Base-by-base conservation (phyloP, 53 echinoderm and acorn worm species). In the Holothuria scabra region DNA sequence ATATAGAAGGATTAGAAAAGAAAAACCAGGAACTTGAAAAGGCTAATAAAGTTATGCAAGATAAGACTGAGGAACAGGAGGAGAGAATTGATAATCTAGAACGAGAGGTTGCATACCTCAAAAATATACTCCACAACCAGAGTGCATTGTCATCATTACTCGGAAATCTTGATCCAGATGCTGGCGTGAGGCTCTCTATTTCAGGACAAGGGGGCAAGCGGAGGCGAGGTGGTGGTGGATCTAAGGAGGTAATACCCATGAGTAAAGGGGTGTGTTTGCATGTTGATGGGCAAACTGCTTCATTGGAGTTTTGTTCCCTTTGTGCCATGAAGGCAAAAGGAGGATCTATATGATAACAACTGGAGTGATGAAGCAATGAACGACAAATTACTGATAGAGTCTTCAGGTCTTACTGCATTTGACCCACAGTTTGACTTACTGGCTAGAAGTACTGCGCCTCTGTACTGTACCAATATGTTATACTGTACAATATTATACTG, bases 241-340 rank as follows among this genome's bases (percentile, higher is more conserved):
- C 33, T 32, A 83, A 18, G 41, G 74, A n/a, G 30, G 35, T 41
- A 64, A 44, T 12, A 12, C 12, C 9, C 12, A 86, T 80, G 81
- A 90, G 88, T 67, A 93, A 90, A 6, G 95, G 95, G 26, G 87
- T 95, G 34, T 95, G 95, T 85, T 69, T 95, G 26, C 95, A 95
- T 74, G 87, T 93, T 31, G 84, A 90, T 57, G 90, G 93, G 19
- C 74, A 84, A 38, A 72, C 88, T 22, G 84, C 93, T 24, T 88
- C 87, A 31, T 65, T 95, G 10, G 93, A 93, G 66, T 86, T 88
- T 30, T 95, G 95, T 59, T 83, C 93, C 24, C 79, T 74, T n/a
- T 95, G 95, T 84, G 87, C 90, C 21, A 10, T 80, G 44, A 91
- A 85, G 82, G 85, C 92, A 6, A 62, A 88, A 59, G 67, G 86